Base-by-base conservation (phyloP, 2,113 vertebrate species). In the Mus pahari region DNA sequence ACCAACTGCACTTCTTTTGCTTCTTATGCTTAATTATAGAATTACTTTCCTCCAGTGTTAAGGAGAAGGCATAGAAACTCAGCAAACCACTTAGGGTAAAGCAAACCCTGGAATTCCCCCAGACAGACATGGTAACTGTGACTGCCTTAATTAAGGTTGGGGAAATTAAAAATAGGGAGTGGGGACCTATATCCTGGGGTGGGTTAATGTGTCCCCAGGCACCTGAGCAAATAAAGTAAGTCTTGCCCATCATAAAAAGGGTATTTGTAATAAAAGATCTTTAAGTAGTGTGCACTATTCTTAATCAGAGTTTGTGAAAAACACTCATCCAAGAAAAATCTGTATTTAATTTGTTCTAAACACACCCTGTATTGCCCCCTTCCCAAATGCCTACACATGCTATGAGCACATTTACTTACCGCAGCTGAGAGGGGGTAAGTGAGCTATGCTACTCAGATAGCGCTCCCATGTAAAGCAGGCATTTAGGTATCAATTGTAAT, bases 71-170 rank as follows among this genome's bases (percentile, higher is more conserved):
- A 28, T 16, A 62, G 70, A 48, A 86, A 91, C 39, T 83, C 6
- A 94, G 74, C 7, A 96, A 94, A 93, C 71, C 19, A 89, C 70
- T 60, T 71, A 74, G 86, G n/a, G 28, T 90, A 93, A 94, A 77
- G 45, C 53, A n/a, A n/a, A 70, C 66, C 31, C 36, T 78, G 86
- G 39, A 95, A 84, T 58, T 96, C 5, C 81, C 39, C 60, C 16
- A 87, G 42, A 48, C 53, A 94, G 91, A 16, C 17, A n/a, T 84
- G 50, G 74, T 22, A 96, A 93, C 48, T 66, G 48, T 86, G 70
- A 94, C 62, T 92, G 92, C 94, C 94, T 97, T 94, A 94, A 97
- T 93, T 89, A 96, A 90, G 31, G 60, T 50, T 42, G 24, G 11
- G 28, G 55, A 55, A 93, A 86, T n/a, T 96, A 75, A 95, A 91